A percentile compares a stretch with the other conserved stretches of the same genome.
Evolutionary conservation across 2,113 vertebrate species (phyloP).

Genomic region (Microtus richardsoni): DNA sequence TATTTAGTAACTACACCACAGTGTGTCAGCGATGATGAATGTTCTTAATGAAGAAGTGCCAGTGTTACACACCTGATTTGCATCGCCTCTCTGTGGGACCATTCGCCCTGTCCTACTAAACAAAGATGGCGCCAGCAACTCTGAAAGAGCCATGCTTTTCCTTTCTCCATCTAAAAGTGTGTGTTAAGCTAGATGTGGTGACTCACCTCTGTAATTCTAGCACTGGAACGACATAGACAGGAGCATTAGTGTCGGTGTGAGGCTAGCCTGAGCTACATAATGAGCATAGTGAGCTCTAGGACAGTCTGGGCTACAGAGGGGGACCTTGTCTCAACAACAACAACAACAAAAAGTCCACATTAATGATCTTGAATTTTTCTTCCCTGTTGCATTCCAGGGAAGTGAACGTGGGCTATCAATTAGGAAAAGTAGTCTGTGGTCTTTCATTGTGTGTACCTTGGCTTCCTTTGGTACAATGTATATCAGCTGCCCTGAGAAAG

Average conservation of each 20-base stretch:
- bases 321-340: background rate
- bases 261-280: background rate
- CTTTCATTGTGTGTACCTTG: background rate
- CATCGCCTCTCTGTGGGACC: background rate
- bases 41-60: background rate
- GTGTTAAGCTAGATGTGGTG: background rate
- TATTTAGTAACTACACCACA: accelerated
- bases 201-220: background rate
- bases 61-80: too few species aligned
- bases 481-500: background rate
- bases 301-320: background rate
- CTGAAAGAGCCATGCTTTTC: too few species aligned
- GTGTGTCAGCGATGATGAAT: background rate
- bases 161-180: too few species aligned
- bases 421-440: background rate
- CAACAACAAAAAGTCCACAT: too few species aligned
- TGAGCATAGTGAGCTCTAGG: background rate
- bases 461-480: background rate
- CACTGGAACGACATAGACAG: accelerated
- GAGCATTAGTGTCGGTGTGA: background rate
- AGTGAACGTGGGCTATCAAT: background rate
- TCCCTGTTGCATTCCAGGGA: background rate
- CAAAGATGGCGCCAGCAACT: background rate
- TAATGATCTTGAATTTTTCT: background rate
- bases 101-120: too few species aligned